These are phyloP conservation scores for Parelbella ahira DNA, from an alignment of 2,888 invertebrate species.

Conservation along the genomic window DNA sequence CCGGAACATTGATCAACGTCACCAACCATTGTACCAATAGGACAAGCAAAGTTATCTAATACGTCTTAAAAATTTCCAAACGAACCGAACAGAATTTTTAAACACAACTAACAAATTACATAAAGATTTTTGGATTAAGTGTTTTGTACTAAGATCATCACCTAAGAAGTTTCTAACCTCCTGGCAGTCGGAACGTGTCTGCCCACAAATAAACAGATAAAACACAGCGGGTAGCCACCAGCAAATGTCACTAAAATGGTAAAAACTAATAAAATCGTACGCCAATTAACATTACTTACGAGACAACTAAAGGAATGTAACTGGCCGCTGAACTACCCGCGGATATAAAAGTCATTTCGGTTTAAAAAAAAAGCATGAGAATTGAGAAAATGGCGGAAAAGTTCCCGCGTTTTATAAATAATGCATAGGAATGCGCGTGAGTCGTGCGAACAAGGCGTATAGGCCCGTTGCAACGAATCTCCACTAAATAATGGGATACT, in stretches of 20 bases:
- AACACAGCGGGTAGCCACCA: conserved; percentile 6
- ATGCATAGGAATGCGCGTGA: conserved; percentile 60
- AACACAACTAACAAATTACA: too few relatives aligned
- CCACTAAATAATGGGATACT: too few relatives aligned
- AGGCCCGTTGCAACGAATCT: conserved; percentile 32
- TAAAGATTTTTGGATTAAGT: too few relatives aligned
- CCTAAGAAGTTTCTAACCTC: too few relatives aligned
- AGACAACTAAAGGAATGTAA: conserved; percentile 12
- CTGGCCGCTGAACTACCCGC: conserved; percentile 17
- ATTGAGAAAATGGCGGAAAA: conserved; percentile 62
- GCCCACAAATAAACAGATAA: neutral
- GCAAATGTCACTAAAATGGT: conserved; percentile 26
- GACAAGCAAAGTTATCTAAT: too few relatives aligned
- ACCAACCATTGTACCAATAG: too few relatives aligned
- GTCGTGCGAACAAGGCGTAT: conserved; percentile 58
- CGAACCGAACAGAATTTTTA: too few relatives aligned
- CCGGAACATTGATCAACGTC: too few relatives aligned
- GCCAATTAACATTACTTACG: conserved; percentile 20
- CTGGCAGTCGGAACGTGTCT: neutral
- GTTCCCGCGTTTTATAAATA: conserved; percentile 61
- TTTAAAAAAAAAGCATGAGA: conserved; percentile 47
- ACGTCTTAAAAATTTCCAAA: too few relatives aligned
- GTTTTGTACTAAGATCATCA: too few relatives aligned
- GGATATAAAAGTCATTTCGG: conserved; percentile 35
- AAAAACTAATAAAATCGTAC: conserved; percentile 20